Base-by-base conservation (phyloP, 30 jellyfish, hydroid and myxozoan species). In the Pseudorhiza aurosa region DNA sequence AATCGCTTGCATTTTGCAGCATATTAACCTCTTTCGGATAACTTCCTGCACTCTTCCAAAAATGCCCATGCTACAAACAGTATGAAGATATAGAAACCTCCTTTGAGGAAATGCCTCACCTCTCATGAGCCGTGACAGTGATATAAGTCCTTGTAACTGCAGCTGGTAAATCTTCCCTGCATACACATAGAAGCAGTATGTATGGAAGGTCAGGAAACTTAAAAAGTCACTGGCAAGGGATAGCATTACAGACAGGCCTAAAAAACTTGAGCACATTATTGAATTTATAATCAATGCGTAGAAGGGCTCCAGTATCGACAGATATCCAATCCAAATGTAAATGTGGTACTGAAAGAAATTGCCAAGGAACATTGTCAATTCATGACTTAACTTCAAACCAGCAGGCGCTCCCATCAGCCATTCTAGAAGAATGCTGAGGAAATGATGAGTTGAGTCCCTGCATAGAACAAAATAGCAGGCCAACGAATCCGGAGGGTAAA, bases 401-500 rank as follows among this genome's bases (percentile, higher is more conserved):
- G 98, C 98, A 26, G 98, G 98, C 25, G 86, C 93, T 11, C 98
- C 98, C 95, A 85, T 86, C 74, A 92, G 56, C 96, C 98, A 92
- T 29, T 73, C 78, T 25, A 92, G 65, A 12, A 92, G 60, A 19
- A 49, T 58, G 29, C 46, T 72, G 11, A 90, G 36, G 33, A 68
- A 63, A 3, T 21, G 77, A 32, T 75, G 58, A 12, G 90, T 80
- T 64, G 15, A 40, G 40, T 80, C 83, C 36, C 91, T 80, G 84
- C 91, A 80, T n/a, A 9, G 15, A 14, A 46, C 33, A 21, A 80
- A 51, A 63, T 29, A 53, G 19, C 19, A n/a, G 2, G 69, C 64
- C 4, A 65, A 12, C 31, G 47, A 15, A 28, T 65, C 31, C 12
- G 67, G 67, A 1, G 67, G 35, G 7, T n/a, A 14, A 1, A 15